phyloP scores from a whole-genome alignment of 2,797 vertebrate species.

The Bovichtus variegatus region DNA sequence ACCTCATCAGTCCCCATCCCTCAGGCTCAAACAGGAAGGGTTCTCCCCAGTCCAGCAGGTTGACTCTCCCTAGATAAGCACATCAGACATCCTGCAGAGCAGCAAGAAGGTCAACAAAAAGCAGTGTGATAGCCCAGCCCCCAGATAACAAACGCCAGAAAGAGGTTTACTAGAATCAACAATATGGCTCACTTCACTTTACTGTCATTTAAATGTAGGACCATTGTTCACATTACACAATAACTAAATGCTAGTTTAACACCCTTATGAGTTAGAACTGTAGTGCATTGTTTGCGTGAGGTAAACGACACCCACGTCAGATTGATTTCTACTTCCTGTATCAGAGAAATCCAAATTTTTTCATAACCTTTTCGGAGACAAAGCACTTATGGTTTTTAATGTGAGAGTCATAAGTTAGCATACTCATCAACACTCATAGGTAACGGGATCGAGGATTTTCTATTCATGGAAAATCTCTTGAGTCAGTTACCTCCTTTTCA shows the following conservation, averaged over 20 bases:
- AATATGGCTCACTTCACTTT: constrained; percentile 41
- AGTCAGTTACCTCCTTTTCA: constrained; percentile 1
- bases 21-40: constrained; percentile 60
- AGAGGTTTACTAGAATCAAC: constrained; percentile 27
- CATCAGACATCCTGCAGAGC: constrained; percentile 54
- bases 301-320: background rate
- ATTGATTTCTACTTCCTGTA: constrained; percentile 6
- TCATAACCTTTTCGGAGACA: background rate
- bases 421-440: background rate
- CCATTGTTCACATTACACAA: background rate
- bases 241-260: background rate
- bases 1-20: constrained; percentile 41
- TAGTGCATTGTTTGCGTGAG: background rate
- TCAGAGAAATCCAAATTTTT: constrained; percentile 3
- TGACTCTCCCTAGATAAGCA: constrained; percentile 60
- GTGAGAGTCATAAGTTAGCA: background rate
- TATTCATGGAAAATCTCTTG: constrained; percentile 9
- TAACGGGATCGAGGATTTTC: background rate
- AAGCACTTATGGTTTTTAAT: background rate
- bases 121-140: constrained; percentile 7
- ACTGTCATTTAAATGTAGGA: constrained; percentile 22
- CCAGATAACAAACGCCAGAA: constrained; percentile 37
- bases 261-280: constrained; percentile 2
- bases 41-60: constrained; percentile 55
- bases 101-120: constrained; percentile 59